Conservation (phyloP, 2,888 invertebrate genomes). For the Parochlus steinenii region DNA sequence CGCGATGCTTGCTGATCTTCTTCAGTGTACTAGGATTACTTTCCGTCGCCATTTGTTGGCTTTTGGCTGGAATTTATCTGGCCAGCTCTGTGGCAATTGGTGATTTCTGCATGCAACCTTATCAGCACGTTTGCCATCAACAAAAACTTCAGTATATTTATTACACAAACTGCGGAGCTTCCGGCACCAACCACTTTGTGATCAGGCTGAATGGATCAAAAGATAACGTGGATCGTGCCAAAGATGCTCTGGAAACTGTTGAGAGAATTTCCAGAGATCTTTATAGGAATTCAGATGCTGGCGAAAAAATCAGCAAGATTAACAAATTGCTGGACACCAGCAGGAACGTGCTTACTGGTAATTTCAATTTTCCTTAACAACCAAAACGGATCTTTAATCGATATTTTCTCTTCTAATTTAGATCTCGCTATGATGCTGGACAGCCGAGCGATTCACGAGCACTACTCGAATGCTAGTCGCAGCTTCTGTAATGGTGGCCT, state of each 20-base stretch:
- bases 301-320: background rate
- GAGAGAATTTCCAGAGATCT: conserved; percentile 2
- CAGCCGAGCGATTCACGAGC: conserved; percentile 64
- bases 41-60: conserved; percentile 49
- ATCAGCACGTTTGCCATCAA: conserved; percentile 33
- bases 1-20: conserved; percentile 74
- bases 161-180: conserved; percentile 29
- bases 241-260: conserved; percentile 25
- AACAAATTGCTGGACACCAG: conserved; percentile 4
- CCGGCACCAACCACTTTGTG: conserved; percentile 28
- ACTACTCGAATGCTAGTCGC: conserved; percentile 62
- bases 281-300: background rate
- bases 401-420: conserved; percentile 25
- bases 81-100: conserved; percentile 70
- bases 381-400: background rate
- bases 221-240: conserved; percentile 29
- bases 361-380: background rate
- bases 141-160: conserved; percentile 25
- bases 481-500: conserved; percentile 71
- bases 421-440: conserved; percentile 49
- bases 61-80: conserved; percentile 72
- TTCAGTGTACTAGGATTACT: conserved; percentile 68
- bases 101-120: conserved; percentile 73
- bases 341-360: conserved; percentile 5
- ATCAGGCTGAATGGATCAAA: conserved; percentile 29